Percentiles rank a stretch among this genome's conserved stretches.
These are phyloP conservation scores for Thereva nobilitata DNA, from an alignment of 2,888 invertebrate species.

Conservation along the genomic window DNA sequence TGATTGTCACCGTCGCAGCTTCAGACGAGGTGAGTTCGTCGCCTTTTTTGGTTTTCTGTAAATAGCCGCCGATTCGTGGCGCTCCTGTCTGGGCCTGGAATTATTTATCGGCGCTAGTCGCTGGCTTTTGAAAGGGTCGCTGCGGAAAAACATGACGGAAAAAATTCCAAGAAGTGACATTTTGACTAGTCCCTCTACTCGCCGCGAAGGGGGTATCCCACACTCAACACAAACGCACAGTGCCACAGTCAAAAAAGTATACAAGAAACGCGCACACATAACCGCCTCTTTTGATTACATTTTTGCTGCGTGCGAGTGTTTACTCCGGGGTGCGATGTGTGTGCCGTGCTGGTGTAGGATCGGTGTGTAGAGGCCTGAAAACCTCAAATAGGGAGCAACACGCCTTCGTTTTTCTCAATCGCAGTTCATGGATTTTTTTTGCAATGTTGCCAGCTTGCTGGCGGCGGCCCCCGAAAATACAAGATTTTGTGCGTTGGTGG, in stretches of 20 bases:
- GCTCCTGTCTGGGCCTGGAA: not conserved
- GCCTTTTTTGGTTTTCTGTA: not conserved
- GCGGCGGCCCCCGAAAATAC: not conserved
- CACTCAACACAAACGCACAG: not conserved
- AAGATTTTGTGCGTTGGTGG: constrained; percentile 24
- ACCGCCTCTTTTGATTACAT: not conserved
- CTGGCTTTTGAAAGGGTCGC: not conserved
- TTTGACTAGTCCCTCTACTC: constrained; percentile 2
- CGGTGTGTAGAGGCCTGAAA: constrained; percentile 16
- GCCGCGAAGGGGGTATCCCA: not conserved
- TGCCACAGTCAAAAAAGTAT: not conserved
- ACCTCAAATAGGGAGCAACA: constrained; percentile 25
- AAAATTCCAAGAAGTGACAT: constrained; percentile 21
- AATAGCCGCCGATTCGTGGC: not conserved
- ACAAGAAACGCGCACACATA: not conserved
- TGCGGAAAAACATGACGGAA: not conserved
- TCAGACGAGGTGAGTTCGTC: constrained; percentile 23
- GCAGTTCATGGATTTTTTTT: constrained; percentile 5
- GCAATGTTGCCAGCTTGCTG: constrained; percentile 29
- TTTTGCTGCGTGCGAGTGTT: constrained; percentile 6
- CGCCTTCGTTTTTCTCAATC: constrained; percentile 24
- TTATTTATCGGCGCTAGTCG: not conserved
- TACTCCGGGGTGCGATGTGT: constrained; percentile 1
- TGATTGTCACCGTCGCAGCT: constrained; percentile 1
- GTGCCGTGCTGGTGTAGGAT: constrained; percentile 13